Evolutionary conservation across 1,140 invertebrate species (phyloP).

Genomic region (Trichoplusia ni): DNA sequence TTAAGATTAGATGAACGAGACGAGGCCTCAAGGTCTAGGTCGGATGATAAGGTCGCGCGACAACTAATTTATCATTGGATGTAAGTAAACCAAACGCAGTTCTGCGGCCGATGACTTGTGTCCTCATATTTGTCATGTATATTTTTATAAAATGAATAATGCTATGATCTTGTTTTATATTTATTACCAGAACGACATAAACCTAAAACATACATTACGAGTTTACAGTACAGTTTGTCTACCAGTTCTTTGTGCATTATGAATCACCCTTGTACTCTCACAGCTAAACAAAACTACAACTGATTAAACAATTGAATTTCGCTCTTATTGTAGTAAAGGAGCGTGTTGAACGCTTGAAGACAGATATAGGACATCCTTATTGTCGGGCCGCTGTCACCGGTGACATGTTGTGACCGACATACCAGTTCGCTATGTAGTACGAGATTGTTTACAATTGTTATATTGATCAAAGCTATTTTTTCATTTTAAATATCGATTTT

Average conservation of each 20-base stretch:
- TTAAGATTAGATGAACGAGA: conserved; percentile 32
- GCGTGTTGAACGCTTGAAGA: background rate
- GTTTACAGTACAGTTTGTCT: background rate
- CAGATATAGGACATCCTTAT: conserved; percentile 9
- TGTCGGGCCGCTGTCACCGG: background rate
- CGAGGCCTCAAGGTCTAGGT: conserved; percentile 33
- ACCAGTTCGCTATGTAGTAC: too few relatives aligned
- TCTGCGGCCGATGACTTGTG: background rate
- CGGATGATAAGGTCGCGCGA: conserved; percentile 27
- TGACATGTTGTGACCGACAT: background rate
- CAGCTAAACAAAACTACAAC: background rate
- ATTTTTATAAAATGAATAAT: background rate
- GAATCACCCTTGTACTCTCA: background rate
- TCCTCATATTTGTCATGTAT: conserved; percentile 3
- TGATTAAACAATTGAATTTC: background rate
- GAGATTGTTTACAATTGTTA: too few relatives aligned
- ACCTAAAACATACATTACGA: conserved; percentile 1
- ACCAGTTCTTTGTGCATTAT: background rate
- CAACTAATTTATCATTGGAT: conserved; percentile 16
- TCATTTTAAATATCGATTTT: too few relatives aligned
- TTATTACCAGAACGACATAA: background rate
- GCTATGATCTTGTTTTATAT: background rate
- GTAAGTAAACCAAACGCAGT: conserved; percentile 1
- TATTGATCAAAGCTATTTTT: too few relatives aligned
- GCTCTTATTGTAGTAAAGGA: background rate